phyloP scores from a whole-genome alignment of 2,797 vertebrate species.

The Scolopax bukidnonensis region DNA sequence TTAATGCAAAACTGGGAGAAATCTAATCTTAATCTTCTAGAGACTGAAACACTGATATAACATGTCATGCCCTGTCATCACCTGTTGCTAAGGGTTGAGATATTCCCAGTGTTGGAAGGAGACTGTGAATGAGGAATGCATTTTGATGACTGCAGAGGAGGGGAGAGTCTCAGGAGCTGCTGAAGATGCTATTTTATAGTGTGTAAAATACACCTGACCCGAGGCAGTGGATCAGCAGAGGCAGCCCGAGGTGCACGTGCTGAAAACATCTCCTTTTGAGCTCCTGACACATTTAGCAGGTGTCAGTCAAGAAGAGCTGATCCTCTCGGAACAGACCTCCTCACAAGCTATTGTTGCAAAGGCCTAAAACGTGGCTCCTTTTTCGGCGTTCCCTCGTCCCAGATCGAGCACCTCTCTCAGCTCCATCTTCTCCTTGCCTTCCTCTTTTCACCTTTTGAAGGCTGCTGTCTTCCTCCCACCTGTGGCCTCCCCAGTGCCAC shows the following conservation, averaged over 20 bases:
- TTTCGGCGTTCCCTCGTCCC: background rate
- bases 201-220: background rate
- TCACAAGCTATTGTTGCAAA: constrained; percentile 14
- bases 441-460: background rate
- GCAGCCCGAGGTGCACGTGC: constrained; percentile 13
- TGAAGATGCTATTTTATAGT: constrained; percentile 4
- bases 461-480: background rate
- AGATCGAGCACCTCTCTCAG: background rate
- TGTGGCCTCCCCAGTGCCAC: background rate
- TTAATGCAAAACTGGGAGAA: constrained; percentile 41
- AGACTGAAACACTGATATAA: constrained; percentile 25
- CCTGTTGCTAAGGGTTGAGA: constrained; percentile 56
- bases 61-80: constrained; percentile 56
- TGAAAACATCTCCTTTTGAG: constrained; percentile 38
- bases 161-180: background rate
- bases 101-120: constrained; percentile 12
- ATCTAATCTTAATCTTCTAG: constrained; percentile 23
- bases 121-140: constrained; percentile 34
- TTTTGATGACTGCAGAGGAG: constrained; percentile 48
- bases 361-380: constrained; percentile 15
- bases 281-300: constrained; percentile 19
- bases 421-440: background rate
- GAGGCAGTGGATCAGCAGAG: constrained; percentile 19
- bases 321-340: constrained; percentile 2
- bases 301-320: constrained; percentile 45